A percentile compares a stretch with the other conserved stretches of the same genome.
phyloP scores from a whole-genome alignment of 2,113 vertebrate genomes.

The Prinia subflava region DNA sequence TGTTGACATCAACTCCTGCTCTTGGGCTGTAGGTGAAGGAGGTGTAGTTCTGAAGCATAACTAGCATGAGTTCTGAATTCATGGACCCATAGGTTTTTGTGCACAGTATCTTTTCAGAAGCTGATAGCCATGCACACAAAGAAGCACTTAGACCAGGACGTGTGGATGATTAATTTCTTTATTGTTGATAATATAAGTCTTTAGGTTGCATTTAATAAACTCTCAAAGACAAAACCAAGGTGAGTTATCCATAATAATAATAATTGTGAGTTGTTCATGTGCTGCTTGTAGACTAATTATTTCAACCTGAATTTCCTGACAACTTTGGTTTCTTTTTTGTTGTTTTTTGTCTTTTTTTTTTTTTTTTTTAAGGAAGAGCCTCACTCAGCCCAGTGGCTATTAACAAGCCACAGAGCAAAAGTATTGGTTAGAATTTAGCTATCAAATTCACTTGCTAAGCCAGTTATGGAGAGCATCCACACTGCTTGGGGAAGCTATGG shows the following conservation, averaged over 20 bases:
- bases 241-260: not conserved
- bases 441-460: not conserved
- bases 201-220: not conserved
- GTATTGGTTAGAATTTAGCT: not conserved
- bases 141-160: not conserved
- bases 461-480: not conserved
- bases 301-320: not conserved
- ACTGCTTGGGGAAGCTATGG: not conserved
- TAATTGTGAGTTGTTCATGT: not conserved
- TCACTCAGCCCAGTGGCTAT: not conserved
- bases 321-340: not conserved
- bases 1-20: not conserved
- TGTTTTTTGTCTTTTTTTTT: not conserved
- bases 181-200: not conserved
- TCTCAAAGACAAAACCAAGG: not conserved
- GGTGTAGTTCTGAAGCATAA: not conserved
- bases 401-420: not conserved
- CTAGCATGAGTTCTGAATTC: not conserved
- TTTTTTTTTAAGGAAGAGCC: not conserved
- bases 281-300: not conserved
- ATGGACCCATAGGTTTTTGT: not conserved
- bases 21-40: not conserved
- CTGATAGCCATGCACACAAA: too few species aligned
- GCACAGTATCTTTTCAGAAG: not conserved
- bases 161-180: not conserved